Evolutionary conservation across 2,113 vertebrate genomes (phyloP), one percentile per base, ranked within the genome.

Genomic region (Centropus bengalensis): DNA sequence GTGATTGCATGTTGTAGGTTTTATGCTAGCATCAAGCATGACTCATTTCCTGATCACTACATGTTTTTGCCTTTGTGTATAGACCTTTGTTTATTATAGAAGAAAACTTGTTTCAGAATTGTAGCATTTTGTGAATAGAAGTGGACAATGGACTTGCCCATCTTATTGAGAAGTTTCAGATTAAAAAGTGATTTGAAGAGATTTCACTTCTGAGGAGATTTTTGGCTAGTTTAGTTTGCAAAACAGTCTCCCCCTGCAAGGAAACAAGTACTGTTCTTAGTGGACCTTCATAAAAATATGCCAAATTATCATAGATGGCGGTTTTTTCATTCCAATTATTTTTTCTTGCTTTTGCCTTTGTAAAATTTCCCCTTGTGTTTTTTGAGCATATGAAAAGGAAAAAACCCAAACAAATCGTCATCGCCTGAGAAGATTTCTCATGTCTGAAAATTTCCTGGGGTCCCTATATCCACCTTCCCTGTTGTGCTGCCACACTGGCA

Each of bases 31-130:
- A 44, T 45, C 67, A 67, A 87, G 54, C 47, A n/a, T 95, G 89
- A 94, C 55, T 96, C 85, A 83, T 80, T 94, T 97, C 91, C 93
- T 89, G 33, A n/a, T 73, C 88, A 63, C 73, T 86, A 36, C 42
- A 73, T 91, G 86, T 13, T 93, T 94, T 94, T 94, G 58, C 67
- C 55, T 66, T 81, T 63, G 33, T 51, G 24, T 38, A 28, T 59
- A 87, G 42, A 56, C 27, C 38, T 82, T 87, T 90, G 82, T 54
- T 93, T 76, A 23, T 49, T 49, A 23, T 49, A 87, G 78, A 76
- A 83, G 55, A 86, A 90, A 86, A 62, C 4, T 28, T 58, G 2
- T 55, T 67, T 88, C 38, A 63, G 14, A 66, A 14, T 24, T 52
- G 18, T 9, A 56, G 21, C 38, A 24, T 51, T 85, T 76, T 8